These are phyloP conservation scores for Dysmachus trigonus DNA, from an alignment of 2,888 invertebrate genomes.

Conservation along the genomic window DNA sequence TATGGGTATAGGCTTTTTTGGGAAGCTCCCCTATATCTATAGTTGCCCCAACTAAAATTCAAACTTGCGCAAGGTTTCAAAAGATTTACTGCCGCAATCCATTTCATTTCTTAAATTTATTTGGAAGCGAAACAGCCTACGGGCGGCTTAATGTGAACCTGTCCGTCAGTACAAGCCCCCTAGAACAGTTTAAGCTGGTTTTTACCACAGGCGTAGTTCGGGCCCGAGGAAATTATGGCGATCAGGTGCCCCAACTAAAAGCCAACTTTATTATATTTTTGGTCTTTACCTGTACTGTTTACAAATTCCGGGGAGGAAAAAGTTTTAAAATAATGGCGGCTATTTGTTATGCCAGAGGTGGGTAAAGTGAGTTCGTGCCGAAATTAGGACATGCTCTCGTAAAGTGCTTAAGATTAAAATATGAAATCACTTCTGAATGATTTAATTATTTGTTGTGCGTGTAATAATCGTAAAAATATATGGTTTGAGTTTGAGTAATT, in stretches of 20 bases:
- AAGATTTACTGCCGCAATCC: slow-evolving; percentile 45
- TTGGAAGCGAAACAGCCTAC: not conserved
- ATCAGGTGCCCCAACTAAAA: slow-evolving; percentile 24
- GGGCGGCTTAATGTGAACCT: slow-evolving; percentile 11
- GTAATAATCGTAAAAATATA: not conserved
- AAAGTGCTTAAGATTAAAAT: not conserved
- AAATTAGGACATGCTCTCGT: not conserved
- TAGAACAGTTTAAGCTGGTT: not conserved
- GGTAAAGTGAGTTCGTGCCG: not conserved
- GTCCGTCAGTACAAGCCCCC: not conserved
- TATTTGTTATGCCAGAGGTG: not conserved
- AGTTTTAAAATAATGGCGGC: slow-evolving; percentile 14
- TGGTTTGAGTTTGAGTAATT: not conserved
- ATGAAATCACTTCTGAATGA: not conserved
- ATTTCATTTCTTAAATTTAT: slow-evolving; percentile 42
- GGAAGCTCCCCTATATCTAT: not conserved
- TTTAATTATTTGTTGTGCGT: not conserved
- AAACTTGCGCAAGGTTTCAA: slow-evolving; percentile 9
- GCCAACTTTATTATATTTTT: slow-evolving; percentile 36
- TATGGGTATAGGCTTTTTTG: not conserved
- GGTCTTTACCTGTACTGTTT: slow-evolving; percentile 3
- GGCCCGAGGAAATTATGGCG: not conserved
- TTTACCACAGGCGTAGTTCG: not conserved
- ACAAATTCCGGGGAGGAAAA: slow-evolving; percentile 6
- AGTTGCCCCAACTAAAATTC: slow-evolving; percentile 24